phyloP scores from a whole-genome alignment of 2,888 invertebrate genomes.

The Xanthorhoe spadicearia region DNA sequence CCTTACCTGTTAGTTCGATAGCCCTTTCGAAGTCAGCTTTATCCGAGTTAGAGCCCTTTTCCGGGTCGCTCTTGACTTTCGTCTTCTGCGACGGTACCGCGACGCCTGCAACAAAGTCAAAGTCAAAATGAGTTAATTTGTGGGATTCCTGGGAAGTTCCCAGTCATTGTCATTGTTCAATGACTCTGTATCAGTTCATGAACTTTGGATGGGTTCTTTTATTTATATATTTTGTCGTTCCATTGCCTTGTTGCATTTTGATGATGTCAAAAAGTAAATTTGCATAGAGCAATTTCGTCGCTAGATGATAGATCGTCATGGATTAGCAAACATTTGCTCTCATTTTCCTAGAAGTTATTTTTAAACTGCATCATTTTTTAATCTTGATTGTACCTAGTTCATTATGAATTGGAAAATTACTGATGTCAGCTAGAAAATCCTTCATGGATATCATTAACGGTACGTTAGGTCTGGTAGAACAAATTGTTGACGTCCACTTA shows the following conservation, averaged over 20 bases:
- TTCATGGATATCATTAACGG: slow-evolving; percentile 12
- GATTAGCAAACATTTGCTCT: slow-evolving; percentile 11
- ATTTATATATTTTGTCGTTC: neutral
- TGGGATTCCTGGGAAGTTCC: too few species aligned
- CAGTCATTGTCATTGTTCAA: slow-evolving; percentile 10
- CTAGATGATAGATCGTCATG: slow-evolving; percentile 18
- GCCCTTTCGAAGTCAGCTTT: slow-evolving; percentile 95
- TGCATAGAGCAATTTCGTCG: slow-evolving; percentile 8
- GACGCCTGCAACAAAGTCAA: slow-evolving; percentile 70
- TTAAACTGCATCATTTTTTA: neutral
- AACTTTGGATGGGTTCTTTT: neutral
- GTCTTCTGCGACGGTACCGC: slow-evolving; percentile 84
- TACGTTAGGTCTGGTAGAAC: slow-evolving; percentile 2
- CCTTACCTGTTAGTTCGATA: slow-evolving; percentile 91
- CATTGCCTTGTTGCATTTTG: neutral
- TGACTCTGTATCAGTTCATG: neutral
- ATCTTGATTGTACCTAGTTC: neutral
- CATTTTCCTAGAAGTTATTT: neutral
- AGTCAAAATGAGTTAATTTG: too few species aligned
- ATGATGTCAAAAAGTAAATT: slow-evolving; percentile 8
- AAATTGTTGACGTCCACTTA: neutral
- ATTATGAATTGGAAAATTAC: slow-evolving; percentile 14
- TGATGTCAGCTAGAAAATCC: slow-evolving; percentile 11
- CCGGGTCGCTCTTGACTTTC: slow-evolving; percentile 85
- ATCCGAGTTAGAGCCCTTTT: slow-evolving; percentile 86